Conservation (phyloP, 2,797 vertebrate genomes). For the Urosaurus nigricauda region DNA sequence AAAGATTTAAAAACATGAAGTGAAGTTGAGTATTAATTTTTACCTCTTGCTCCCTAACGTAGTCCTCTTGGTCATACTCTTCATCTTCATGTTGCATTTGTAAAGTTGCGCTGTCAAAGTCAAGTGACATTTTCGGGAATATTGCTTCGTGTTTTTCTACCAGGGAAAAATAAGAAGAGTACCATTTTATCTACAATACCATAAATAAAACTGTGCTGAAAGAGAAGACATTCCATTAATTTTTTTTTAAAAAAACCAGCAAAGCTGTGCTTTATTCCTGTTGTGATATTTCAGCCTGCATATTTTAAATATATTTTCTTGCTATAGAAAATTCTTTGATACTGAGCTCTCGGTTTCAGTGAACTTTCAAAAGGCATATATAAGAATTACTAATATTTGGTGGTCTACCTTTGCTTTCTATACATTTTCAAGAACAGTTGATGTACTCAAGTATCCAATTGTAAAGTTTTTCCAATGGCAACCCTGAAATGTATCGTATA, state of each 20-base stretch:
- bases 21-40: slow-evolving; percentile 23
- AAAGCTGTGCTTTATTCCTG: not conserved
- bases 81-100: slow-evolving; percentile 92
- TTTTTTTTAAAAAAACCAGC: not conserved
- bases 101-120: slow-evolving; percentile 92
- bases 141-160: slow-evolving; percentile 15
- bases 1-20: not conserved
- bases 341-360: not conserved
- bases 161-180: not conserved
- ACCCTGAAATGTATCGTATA: not conserved
- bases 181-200: not conserved
- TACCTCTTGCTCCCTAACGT: slow-evolving; percentile 95
- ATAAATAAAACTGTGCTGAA: not conserved
- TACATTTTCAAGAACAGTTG: not conserved
- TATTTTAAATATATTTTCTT: not conserved
- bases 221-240: not conserved
- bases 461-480: not conserved
- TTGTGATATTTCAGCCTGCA: not conserved
- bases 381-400: not conserved
- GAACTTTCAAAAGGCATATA: not conserved
- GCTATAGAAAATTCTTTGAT: not conserved
- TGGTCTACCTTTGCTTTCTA: not conserved
- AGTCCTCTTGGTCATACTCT: slow-evolving; percentile 94
- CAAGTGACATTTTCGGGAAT: slow-evolving; percentile 89
- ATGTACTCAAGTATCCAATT: not conserved